Evolutionary conservation across 2,888 invertebrate species (phyloP).

Genomic region (Sarcophaga caerulescens): DNA sequence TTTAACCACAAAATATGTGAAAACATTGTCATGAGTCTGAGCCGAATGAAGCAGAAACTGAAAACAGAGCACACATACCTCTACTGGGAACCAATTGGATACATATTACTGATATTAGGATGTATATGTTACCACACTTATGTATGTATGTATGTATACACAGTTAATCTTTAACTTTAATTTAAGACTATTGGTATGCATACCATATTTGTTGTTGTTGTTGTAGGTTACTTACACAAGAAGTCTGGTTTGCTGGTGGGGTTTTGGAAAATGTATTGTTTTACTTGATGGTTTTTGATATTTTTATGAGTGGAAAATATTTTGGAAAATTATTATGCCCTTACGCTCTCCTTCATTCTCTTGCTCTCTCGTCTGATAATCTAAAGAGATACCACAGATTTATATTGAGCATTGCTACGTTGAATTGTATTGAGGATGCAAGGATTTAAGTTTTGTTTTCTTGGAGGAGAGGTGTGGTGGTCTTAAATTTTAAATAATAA

Average conservation of each 20-base stretch:
- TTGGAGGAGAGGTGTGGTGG: too few relatives aligned
- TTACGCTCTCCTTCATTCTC: too few relatives aligned
- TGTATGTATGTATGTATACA: too few relatives aligned
- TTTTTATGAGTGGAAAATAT: slow-evolving; percentile 48
- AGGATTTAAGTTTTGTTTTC: too few relatives aligned
- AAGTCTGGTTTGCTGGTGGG: slow-evolving; percentile 9
- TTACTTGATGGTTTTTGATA: slow-evolving; percentile 40
- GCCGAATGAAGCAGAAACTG: not conserved
- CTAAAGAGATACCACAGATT: not conserved
- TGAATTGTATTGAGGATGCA: not conserved
- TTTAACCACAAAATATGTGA: slow-evolving; percentile 66
- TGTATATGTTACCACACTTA: slow-evolving; percentile 24
- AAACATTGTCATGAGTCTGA: slow-evolving; percentile 54
- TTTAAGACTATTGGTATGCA: slow-evolving; percentile 18
- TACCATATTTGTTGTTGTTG: not conserved
- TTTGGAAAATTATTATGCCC: not conserved
- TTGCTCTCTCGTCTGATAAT: not conserved
- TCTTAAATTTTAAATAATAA: too few relatives aligned
- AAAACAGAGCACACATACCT: not conserved
- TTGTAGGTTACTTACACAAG: not conserved
- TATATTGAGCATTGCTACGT: not conserved
- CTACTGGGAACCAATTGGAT: not conserved
- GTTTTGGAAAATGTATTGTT: slow-evolving; percentile 39
- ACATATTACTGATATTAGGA: not conserved
- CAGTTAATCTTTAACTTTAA: slow-evolving; percentile 19